phyloP scores from a whole-genome alignment of 2,113 vertebrate genomes.

The Empidonax traillii region DNA sequence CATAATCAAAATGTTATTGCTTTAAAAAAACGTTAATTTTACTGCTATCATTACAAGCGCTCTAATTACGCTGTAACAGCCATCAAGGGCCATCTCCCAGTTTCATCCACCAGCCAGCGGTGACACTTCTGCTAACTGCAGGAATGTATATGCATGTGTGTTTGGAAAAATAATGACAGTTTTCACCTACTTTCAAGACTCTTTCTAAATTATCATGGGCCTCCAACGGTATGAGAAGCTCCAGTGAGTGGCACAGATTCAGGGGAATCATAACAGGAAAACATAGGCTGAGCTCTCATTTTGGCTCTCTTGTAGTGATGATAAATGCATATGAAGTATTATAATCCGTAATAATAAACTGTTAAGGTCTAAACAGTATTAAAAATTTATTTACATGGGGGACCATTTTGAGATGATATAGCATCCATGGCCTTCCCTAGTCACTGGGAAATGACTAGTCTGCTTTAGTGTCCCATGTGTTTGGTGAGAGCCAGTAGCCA shows the following conservation, averaged over 20 bases:
- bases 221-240: background rate
- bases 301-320: background rate
- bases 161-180: background rate
- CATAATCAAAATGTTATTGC: slow-evolving; percentile 32
- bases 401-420: background rate
- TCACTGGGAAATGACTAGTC: background rate
- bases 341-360: background rate
- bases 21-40: background rate
- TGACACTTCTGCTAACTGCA: background rate
- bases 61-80: slow-evolving; percentile 13
- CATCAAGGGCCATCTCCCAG: slow-evolving; percentile 1
- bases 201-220: background rate
- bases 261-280: background rate
- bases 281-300: background rate
- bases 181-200: background rate
- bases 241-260: background rate
- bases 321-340: background rate
- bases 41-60: background rate
- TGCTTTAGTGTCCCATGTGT: background rate
- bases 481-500: background rate
- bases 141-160: background rate
- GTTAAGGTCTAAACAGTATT: background rate
- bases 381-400: background rate
- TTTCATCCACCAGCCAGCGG: background rate
- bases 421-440: background rate